Evolutionary conservation across 1,140 invertebrate genomes (phyloP).

Genomic region (Drosophila bocki): DNA sequence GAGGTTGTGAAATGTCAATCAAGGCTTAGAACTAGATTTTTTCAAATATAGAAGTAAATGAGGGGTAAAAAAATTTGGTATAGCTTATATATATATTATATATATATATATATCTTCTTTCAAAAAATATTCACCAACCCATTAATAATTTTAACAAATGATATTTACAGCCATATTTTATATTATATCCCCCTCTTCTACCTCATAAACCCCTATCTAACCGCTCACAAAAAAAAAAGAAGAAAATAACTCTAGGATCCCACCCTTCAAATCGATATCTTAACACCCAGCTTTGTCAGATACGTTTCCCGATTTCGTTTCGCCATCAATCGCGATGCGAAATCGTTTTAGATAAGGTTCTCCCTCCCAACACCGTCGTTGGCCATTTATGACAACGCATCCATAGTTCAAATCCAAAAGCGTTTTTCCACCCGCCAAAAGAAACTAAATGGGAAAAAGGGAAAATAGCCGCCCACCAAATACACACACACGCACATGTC

Average conservation of each 20-base stretch:
- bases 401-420: conserved; percentile 80
- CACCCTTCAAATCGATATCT: conserved; percentile 37
- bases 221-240: conserved; percentile 11
- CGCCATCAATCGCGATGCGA: conserved; percentile 47
- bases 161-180: not conserved
- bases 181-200: too few species aligned
- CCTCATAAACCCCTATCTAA: not conserved
- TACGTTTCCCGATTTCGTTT: conserved; percentile 24
- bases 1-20: conserved; percentile 5
- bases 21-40: not conserved
- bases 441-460: conserved; percentile 62
- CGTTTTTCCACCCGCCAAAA: conserved; percentile 64
- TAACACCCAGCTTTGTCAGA: conserved; percentile 22
- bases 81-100: too few species aligned
- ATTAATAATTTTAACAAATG: not conserved
- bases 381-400: conserved; percentile 49
- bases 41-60: not conserved
- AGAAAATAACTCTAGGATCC: not conserved
- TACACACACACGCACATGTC: conserved; percentile 24
- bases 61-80: too few species aligned
- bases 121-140: not conserved
- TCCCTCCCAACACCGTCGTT: not conserved
- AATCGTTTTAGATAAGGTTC: conserved; percentile 55
- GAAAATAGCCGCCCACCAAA: conserved; percentile 63
- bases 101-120: too few species aligned